Evolutionary conservation across 2,113 vertebrate genomes (phyloP), one percentile per base, ranked within the genome.

Genomic region (Varanus komodoensis): DNA sequence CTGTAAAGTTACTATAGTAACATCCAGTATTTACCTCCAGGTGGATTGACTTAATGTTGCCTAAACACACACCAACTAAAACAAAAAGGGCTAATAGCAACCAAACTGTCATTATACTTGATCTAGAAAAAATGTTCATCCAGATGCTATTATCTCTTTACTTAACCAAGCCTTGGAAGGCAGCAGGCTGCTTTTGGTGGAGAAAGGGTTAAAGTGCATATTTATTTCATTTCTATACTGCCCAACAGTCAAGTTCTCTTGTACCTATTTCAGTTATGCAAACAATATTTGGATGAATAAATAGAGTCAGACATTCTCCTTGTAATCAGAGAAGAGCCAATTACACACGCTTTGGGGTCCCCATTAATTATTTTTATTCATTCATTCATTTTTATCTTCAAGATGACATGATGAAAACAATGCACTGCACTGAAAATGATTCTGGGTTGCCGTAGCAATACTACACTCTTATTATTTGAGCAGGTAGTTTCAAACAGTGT

Each of bases 1-100:
- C 98, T 98, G 97, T 96, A 96, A 96, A 97, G 98, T 99, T 98
- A 98, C 98, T 98, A 98, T 98, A 98, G 98, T 97, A 98, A 98
- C 98, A 97, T 96, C 96, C 96, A 97, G 97, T 97, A 97, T 96
- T 97, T 98, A 96, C 95, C 96, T 96, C 96, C 97, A 97, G 97
- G 97, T 98, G 98, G 98, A 98, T 97, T 98, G 97, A 97, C 96
- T 98, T 96, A 97, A 97, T 98, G 96, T 97, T 96, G 94, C 96
- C 96, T 96, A 97, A 97, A 97, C 96, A 96, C 96, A 77, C 78
- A 68, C 4, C 97, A 96, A 25, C 9, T 68, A 17, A 68, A 83
- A 83, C 96, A 96, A 96, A 94, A 95, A 96, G 96, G 96, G 96
- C 97, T 97, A 97, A 97, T 92, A 94, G 96, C 97, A 97, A 95